Base-by-base conservation (phyloP, 2,797 vertebrate species). In the Eulemur mongoz region DNA sequence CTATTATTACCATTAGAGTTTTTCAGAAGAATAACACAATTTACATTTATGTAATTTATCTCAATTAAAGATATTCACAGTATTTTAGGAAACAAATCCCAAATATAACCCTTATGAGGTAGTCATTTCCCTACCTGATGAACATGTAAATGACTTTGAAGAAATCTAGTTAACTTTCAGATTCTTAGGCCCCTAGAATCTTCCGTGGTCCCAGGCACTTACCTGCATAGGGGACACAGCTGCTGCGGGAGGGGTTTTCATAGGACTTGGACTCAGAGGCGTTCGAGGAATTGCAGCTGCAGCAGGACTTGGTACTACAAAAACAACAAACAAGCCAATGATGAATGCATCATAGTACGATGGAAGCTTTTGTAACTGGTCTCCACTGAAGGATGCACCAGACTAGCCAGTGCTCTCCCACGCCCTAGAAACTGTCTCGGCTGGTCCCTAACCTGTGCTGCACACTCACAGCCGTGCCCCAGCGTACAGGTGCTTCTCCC, bases 141-240 rank as follows among this genome's bases (percentile, higher is more conserved):
- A 4, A 43, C 6, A 2, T 4, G 35, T 72, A 43, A 20, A 15
- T n/a, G 32, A 75, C 18, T 81, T 0, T 61, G n/a, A 67, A 67
- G 43, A 30, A 38, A n/a, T 65, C 30, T n/a, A 75, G 23, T 78
- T 17, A 22, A 61, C 52, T 59, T 32, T n/a, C 12, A 50, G n/a
- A 50, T 5, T 48, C 59, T 61, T 70, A 70, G 54, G 14, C 32
- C 10, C 52, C n/a, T 25, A 38, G 2, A 57, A 15, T 3, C n/a
- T 63, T 45, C 48, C 3, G 4, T 7, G 38, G 59, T 32, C 27
- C 48, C 2, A 2, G 72, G 73, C 65, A 93, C 98, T 67, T 96
- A 99, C 99, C 99, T 99, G 99, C 98, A 99, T 99, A 25, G 99
- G 99, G 22, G 99, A 99, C 9, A 99, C 99, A 7, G 99, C 99